Conservation (phyloP, 2,888 invertebrate species). For the Trissolcus japonicus region DNA sequence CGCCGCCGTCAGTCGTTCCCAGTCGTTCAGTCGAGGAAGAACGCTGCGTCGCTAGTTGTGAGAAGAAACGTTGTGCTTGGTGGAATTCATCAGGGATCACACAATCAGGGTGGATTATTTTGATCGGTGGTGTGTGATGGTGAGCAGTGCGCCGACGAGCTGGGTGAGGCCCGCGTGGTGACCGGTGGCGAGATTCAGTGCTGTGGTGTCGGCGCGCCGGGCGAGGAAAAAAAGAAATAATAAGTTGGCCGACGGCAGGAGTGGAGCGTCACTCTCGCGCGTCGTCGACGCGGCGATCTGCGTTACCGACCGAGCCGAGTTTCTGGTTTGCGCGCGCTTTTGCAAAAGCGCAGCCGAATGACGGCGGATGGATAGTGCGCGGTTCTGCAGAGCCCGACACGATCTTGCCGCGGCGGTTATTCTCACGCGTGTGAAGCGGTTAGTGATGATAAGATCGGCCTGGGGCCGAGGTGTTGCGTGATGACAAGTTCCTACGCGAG, state of each 20-base stretch:
- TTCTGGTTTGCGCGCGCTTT: conserved; percentile 34
- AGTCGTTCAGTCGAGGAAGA: conserved; percentile 65
- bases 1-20: conserved; percentile 71
- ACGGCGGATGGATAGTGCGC: conserved; percentile 58
- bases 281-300: conserved; percentile 47
- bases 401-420: conserved; percentile 26
- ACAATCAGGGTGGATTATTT: conserved; percentile 33
- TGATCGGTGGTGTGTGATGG: conserved; percentile 22
- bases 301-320: conserved; percentile 58
- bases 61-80: conserved; percentile 3
- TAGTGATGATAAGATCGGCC: conserved; percentile 41
- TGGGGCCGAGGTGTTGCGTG: conserved; percentile 43
- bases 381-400: conserved; percentile 55
- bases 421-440: conserved; percentile 48
- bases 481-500: conserved; percentile 43
- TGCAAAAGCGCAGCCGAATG: conserved; percentile 20
- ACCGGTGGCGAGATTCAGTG: conserved; percentile 14
- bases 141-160: conserved; percentile 24
- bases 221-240: background rate
- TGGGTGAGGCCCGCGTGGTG: conserved; percentile 14
- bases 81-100: conserved; percentile 16
- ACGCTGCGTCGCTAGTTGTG: conserved; percentile 33
- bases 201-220: conserved; percentile 7
- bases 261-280: conserved; percentile 38
- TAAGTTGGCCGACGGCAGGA: conserved; percentile 7